Evolutionary conservation across 2,113 vertebrate genomes (phyloP), one percentile per base, ranked within the genome.

Genomic region (Balaenoptera acutorostrata): DNA sequence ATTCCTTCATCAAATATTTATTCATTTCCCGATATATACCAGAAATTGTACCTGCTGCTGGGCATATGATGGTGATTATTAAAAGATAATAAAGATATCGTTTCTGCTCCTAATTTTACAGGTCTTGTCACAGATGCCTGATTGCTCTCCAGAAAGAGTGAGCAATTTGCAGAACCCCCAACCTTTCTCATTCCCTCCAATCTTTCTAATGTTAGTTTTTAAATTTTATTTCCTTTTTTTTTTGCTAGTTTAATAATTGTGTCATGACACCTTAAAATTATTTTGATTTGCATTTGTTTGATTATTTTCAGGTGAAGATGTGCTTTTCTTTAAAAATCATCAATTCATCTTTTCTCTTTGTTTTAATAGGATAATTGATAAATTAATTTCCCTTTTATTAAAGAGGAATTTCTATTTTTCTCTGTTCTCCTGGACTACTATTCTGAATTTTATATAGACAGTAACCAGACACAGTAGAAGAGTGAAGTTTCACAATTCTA

Each of bases 401-500:
- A 92, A 29, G 23, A 39, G 29, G 9, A 80, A 29, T 88, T 88
- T 82, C 5, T 59, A 13, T 95, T 97, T 88, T 82, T 74, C 17
- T 68, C 25, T 55, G 11, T 82, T 82, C 83, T 78, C 17, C 31
- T 71, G 27, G 17, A 87, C 21, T 77, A 61, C 29, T 80, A 39
- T 84, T 97, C 93, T 90, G 88, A 72, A 15, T 72, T 90, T 88
- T 86, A 46, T 75, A 94, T 97, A 85, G 57, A 77, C 14, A 91
- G 33, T 68, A 96, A 93, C 96, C 17, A 96, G 57, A 80, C 17
- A 74, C 2, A 90, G 13, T 71, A 87, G 59, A 78, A 78, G 64
- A 93, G 49, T 57, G 18, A 55, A 64, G 3, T 86, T 96, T 80
- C 41, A 75, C 4, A 68, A 94, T 78, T 66, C 39, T 72, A 92